Base-by-base conservation (phyloP, 1,140 invertebrate genomes). In the Hydropsyche tenuis region DNA sequence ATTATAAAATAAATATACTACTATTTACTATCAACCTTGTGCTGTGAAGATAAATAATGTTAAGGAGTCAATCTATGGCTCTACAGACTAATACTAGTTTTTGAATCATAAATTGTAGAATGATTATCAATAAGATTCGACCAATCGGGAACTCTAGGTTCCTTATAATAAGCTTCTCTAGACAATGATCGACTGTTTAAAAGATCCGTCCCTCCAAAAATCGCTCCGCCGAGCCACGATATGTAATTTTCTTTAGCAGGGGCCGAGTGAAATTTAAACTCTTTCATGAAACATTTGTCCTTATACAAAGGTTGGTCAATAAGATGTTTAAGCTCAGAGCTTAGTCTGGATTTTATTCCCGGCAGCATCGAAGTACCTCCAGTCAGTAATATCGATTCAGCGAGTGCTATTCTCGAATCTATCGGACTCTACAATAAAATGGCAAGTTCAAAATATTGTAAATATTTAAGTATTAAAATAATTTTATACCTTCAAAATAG, bases 121-220 rank as follows among this genome's bases (percentile, higher is more conserved):
- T 37, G 3, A 79, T 91, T 91, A 80, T 92, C 90, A 69, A 87
- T 84, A 56, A 94, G 84, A 85, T 89, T 90, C n/a, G 88, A 86
- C 94, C 94, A 96, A 83, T 96, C 94, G 11, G 92, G 92, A 69
- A 96, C 86, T 68, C 88, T 83, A 37, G 89, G 89, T 68, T 85
- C 82, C 79, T 91, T 90, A 18, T 90, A 81, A 83, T 92, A 96
- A 72, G 86, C 83, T 79, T 97, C 95, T 79, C 91, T 90, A 0
- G 89, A 88, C 18, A 96, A 78, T 3, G 90, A 93, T 48, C 92
- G 87, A 62, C 89, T 88, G 62, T 87, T 87, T 12, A 94, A 85
- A 22, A 92, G 88, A 84, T 97, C 94, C 6, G 94, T 91, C 7
- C 91, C 91, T 4, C 93, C 93, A 81, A 94, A 92, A 74, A 97